Evolutionary conservation across 2,113 vertebrate genomes (phyloP).

Genomic region (Elephantulus edwardii): DNA sequence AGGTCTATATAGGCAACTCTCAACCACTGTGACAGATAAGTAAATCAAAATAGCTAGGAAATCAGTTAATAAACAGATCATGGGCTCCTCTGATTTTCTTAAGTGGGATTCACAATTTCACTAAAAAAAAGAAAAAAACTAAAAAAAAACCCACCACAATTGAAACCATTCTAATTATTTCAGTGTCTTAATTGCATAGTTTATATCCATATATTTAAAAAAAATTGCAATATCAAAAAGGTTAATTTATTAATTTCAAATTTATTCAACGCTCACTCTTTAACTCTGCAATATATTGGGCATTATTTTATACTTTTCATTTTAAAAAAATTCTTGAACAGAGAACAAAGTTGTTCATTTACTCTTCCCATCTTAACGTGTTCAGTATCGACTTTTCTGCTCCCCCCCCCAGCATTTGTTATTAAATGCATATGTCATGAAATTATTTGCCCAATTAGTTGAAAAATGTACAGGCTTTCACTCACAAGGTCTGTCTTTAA

Average conservation of each 20-base stretch:
- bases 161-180: no score
- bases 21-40: not conserved
- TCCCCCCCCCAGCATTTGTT: not conserved
- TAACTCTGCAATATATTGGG: not conserved
- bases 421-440: not conserved
- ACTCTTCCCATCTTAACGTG: not conserved
- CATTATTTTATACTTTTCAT: slow-evolving; percentile 2
- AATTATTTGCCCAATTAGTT: not conserved
- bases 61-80: not conserved
- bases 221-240: not conserved
- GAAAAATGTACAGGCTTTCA: not conserved
- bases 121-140: not conserved
- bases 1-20: not conserved
- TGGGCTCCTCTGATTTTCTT: not conserved
- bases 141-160: no score
- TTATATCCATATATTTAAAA: not conserved
- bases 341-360: not conserved
- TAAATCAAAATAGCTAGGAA: not conserved
- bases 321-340: not conserved
- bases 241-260: not conserved
- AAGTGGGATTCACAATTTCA: not conserved
- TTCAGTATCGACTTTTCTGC: no score
- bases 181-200: not conserved
- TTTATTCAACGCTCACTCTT: not conserved
- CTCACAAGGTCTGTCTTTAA: not conserved